Percentiles rank a stretch among this genome's conserved stretches.
Conservation (phyloP, 2,113 vertebrate genomes). For the Siniperca chuatsi region DNA sequence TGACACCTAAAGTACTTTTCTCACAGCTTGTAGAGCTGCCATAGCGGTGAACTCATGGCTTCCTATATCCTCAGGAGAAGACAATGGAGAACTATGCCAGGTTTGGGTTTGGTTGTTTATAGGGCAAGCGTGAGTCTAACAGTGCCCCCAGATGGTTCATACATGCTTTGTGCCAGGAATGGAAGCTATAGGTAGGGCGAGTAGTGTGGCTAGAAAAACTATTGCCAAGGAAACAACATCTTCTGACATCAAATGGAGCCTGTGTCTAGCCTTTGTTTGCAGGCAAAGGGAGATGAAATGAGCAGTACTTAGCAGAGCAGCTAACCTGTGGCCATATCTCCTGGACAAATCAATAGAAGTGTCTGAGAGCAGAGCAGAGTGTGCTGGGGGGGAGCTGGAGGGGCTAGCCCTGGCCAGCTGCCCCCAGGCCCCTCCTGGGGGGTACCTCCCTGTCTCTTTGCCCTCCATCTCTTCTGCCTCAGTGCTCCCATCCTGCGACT, state of each 20-base stretch:
- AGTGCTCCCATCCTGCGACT: conserved; percentile 81
- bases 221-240: conserved; percentile 41
- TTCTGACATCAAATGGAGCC: conserved; percentile 60
- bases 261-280: conserved; percentile 71
- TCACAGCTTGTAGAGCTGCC: conserved; percentile 57
- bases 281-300: conserved; percentile 79
- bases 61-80: conserved; percentile 46
- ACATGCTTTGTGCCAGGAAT: conserved; percentile 25
- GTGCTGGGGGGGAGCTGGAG: conserved; percentile 68
- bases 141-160: conserved; percentile 70
- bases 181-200: background rate
- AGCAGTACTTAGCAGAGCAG: conserved; percentile 88
- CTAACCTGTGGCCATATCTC: conserved; percentile 88
- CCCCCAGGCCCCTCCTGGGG: conserved; percentile 81
- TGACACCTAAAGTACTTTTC: conserved; percentile 63
- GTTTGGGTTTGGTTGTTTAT: conserved; percentile 35
- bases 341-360: conserved; percentile 92
- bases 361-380: conserved; percentile 88
- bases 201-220: conserved; percentile 7
- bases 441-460: conserved; percentile 78
- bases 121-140: conserved; percentile 43
- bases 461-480: conserved; percentile 84
- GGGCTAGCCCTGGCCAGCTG: conserved; percentile 86
- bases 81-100: conserved; percentile 44
- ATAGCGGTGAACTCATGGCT: conserved; percentile 48